Base-by-base conservation (phyloP, 2,797 vertebrate species). In the Aldrovandia affinis region DNA sequence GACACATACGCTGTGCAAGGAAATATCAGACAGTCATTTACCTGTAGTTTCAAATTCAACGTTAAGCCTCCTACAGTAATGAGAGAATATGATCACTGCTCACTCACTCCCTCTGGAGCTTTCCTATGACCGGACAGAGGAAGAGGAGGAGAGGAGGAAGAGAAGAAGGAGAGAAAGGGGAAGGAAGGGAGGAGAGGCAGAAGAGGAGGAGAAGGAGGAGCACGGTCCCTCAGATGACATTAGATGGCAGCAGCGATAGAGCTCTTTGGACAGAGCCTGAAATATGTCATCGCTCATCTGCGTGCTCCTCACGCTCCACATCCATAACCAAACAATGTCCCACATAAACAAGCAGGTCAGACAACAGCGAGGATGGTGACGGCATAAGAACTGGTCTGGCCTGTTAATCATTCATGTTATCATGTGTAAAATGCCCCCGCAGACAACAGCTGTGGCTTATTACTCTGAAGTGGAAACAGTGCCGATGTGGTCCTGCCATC, bases 381-480 rank as follows among this genome's bases (percentile, higher is more conserved):
- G 73, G 39, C 10, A 77, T 47, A 77, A 77, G 39, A 28, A 9
- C 33, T 8, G 36, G 33, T 70, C 68, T 65, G 68, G 68, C 39
- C 73, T 47, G 73, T 77, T 77, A 77, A 80, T 80, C 78, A 80
- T 25, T 42, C 36, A 36, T 68, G 59, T 82, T 68, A 50, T 47
- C 39, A 82, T 68, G 20, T 82, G 42, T 65, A 82, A 65, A 82
- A 68, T 82, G 36, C 59, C 42, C 68, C 59, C 80, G 47, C 80
- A 81, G 39, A 63, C 25, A 63, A 68, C 39, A 82, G 47, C 39
- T 65, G 81, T 20, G 18, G 52, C n/a, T 30, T 33, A 82, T 47
- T 82, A 68, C 44, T 77, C 30, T 52, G 25, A 82, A 68, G 81
- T 33, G 47, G 81, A 82, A 22, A 65, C 33, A 8, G 18, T 42